phyloP scores from a whole-genome alignment of 1,140 invertebrate species.

The Neoseiulus cucumeris region DNA sequence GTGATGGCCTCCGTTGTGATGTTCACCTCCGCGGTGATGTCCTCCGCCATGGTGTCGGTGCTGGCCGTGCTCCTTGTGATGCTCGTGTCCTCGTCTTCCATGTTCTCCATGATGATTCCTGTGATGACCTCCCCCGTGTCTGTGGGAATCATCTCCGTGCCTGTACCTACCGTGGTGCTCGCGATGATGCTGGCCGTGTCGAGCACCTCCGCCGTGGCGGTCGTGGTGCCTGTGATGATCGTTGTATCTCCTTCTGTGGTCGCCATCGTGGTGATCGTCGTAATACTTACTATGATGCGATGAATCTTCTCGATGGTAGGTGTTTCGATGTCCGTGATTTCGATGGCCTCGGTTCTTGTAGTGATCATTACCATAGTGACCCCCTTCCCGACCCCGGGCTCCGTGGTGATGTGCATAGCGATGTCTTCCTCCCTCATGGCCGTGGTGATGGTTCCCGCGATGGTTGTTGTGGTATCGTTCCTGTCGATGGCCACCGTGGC shows the following conservation, averaged over 20 bases:
- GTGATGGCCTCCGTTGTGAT: background rate
- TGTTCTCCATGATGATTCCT: slow-evolving; percentile 5
- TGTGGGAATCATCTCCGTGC: background rate
- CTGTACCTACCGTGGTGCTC: slow-evolving; percentile 15
- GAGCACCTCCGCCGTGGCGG: slow-evolving; percentile 14
- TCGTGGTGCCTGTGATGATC: slow-evolving; percentile 18
- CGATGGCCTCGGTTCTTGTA: slow-evolving; percentile 16
- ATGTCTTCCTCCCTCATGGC: slow-evolving; percentile 16
- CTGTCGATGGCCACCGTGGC: slow-evolving; percentile 15
- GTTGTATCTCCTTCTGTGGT: slow-evolving; percentile 14
- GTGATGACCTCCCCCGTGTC: background rate
- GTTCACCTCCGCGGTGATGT: background rate
- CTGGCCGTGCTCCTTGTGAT: slow-evolving; percentile 18
- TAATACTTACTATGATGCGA: slow-evolving; percentile 17
- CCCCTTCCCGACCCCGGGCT: slow-evolving; percentile 13
- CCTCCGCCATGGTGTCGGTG: background rate
- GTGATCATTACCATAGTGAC: slow-evolving; percentile 15
- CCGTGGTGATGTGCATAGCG: slow-evolving; percentile 16
- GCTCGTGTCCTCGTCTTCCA: slow-evolving; percentile 13
- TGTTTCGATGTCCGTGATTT: slow-evolving; percentile 18
- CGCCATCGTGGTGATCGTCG: slow-evolving; percentile 15
- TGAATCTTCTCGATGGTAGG: slow-evolving; percentile 20
- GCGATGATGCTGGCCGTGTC: slow-evolving; percentile 16
- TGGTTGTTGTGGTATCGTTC: slow-evolving; percentile 15
- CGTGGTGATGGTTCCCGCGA: slow-evolving; percentile 14